Percentiles rank a stretch among this genome's conserved stretches.
These are phyloP conservation scores for Aphodius granarius DNA, from an alignment of 2,888 invertebrate genomes.

Conservation along the genomic window DNA sequence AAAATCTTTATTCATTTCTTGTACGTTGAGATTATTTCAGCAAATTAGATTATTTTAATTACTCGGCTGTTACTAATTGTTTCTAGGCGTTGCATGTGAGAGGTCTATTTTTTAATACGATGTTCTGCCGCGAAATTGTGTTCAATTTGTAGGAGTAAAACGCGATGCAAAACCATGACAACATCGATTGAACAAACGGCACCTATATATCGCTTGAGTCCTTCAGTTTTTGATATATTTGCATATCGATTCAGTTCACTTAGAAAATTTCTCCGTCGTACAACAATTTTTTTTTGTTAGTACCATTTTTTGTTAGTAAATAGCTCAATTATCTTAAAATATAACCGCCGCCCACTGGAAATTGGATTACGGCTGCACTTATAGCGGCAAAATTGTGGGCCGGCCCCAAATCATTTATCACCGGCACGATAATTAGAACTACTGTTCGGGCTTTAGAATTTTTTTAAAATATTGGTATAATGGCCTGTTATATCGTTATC, in stretches of 20 bases:
- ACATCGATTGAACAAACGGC: conserved; percentile 12
- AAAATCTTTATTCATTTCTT: neutral
- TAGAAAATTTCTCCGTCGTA: neutral
- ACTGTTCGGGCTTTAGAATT: conserved; percentile 16
- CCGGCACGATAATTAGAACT: conserved; percentile 33
- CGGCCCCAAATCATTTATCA: conserved; percentile 37
- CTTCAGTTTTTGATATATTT: neutral
- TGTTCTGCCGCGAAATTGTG: neutral
- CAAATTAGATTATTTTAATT: neutral
- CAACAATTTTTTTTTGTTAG: too few relatives aligned
- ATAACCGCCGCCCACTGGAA: conserved; percentile 35
- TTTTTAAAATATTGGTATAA: conserved; percentile 7
- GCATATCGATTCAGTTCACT: neutral
- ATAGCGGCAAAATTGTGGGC: conserved; percentile 37
- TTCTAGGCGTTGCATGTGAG: neutral
- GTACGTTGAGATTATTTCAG: neutral
- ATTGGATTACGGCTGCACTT: conserved; percentile 39
- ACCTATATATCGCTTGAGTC: neutral
- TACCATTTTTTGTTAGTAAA: conserved; percentile 15
- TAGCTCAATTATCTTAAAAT: conserved; percentile 17
- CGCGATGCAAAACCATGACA: conserved; percentile 6
- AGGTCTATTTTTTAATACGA: neutral
- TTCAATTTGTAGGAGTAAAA: neutral
- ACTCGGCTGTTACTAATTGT: neutral
- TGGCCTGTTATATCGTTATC: conserved; percentile 1